These are phyloP conservation scores for Falco rusticolus DNA, from an alignment of 2,797 vertebrate species.

Conservation along the genomic window DNA sequence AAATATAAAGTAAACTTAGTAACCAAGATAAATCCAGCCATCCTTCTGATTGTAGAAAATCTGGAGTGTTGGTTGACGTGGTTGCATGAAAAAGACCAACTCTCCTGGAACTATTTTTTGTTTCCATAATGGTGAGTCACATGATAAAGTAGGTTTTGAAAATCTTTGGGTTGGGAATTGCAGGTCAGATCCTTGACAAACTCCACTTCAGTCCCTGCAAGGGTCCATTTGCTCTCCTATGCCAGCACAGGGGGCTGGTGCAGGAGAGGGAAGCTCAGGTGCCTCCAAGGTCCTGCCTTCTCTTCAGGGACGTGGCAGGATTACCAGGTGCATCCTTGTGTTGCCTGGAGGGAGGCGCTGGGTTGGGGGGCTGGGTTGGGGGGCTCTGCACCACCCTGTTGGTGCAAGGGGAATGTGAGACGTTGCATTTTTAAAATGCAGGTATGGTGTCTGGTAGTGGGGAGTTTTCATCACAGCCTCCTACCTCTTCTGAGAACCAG, in stretches of 20 bases:
- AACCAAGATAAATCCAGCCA: not conserved
- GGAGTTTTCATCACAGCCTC: not conserved
- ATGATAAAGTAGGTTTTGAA: not conserved
- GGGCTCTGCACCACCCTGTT: accelerated
- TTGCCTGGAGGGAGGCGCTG: not conserved
- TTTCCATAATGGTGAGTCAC: not conserved
- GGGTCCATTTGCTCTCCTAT: not conserved
- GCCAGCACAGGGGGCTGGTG: not conserved
- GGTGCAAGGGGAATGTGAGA: not conserved
- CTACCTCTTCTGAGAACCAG: not conserved
- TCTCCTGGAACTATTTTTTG: not conserved
- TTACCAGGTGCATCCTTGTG: accelerated
- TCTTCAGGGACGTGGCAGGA: not conserved
- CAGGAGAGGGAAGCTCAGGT: not conserved
- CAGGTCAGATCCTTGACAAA: not conserved
- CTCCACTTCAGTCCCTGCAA: accelerated
- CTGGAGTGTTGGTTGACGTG: not conserved
- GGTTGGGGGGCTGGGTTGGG: not conserved
- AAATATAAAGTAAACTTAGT: not conserved
- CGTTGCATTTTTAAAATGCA: not conserved
- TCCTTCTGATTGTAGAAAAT: not conserved
- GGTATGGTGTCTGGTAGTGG: not conserved
- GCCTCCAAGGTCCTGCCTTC: not conserved
- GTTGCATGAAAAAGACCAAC: not conserved
- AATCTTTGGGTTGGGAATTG: not conserved